phyloP scores from a whole-genome alignment of 1,140 invertebrate genomes.

The Macrotrachela quadricornifera region DNA sequence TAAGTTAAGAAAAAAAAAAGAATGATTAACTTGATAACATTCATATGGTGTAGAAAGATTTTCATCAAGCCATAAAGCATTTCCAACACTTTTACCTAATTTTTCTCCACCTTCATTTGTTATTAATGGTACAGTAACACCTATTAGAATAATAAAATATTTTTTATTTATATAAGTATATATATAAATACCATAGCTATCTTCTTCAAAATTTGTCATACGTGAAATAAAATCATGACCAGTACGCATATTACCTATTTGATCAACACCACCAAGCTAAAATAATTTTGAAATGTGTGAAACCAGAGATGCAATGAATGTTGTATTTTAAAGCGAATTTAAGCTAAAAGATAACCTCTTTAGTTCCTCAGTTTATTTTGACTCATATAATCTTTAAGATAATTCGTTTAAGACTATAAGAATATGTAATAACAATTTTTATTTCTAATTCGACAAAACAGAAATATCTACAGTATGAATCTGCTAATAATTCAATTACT shows the following conservation, averaged over 20 bases:
- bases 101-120: slow-evolving; percentile 73
- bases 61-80: slow-evolving; percentile 63
- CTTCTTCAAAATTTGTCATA: too few relatives aligned
- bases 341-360: too few relatives aligned
- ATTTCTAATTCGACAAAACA: too few relatives aligned
- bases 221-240: slow-evolving; percentile 59
- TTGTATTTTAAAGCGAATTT: too few relatives aligned
- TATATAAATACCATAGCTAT: too few relatives aligned
- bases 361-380: too few relatives aligned
- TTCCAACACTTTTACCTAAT: slow-evolving; percentile 74
- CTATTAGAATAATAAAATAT: slow-evolving; percentile 28
- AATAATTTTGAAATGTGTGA: slow-evolving; percentile 11
- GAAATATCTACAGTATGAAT: too few relatives aligned
- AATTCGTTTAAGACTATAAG: too few relatives aligned
- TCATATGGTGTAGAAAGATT: slow-evolving; percentile 62
- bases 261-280: slow-evolving; percentile 78
- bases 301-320: too few relatives aligned
- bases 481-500: slow-evolving; percentile 33
- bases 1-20: too few relatives aligned
- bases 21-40: slow-evolving; percentile 47
- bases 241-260: slow-evolving; percentile 75
- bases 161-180: not conserved
- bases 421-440: too few relatives aligned
- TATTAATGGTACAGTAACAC: slow-evolving; percentile 64
- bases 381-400: too few relatives aligned